Conservation (phyloP, 2,113 vertebrate genomes). For the Petromus typicus region DNA sequence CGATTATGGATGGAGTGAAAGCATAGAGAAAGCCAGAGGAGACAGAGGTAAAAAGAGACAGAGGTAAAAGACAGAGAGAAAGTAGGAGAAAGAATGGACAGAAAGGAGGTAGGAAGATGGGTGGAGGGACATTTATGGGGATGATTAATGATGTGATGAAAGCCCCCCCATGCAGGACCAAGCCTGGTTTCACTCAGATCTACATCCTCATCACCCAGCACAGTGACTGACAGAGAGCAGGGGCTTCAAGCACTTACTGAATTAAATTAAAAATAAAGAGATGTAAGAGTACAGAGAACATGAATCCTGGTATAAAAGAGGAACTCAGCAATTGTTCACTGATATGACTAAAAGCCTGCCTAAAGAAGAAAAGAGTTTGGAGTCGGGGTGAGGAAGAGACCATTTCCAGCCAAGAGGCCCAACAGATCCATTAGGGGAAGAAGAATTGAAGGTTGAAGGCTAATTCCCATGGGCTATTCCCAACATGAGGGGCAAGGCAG, state of each 20-base stretch:
- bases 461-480: background rate
- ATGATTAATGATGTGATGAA: background rate
- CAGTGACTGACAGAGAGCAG: background rate
- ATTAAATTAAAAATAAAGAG: conserved; percentile 3
- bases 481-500: background rate
- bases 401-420: background rate
- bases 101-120: background rate
- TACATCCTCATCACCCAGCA: background rate
- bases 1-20: background rate
- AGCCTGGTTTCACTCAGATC: background rate
- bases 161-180: background rate
- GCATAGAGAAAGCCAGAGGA: background rate
- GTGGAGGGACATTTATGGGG: background rate
- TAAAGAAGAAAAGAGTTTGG: background rate
- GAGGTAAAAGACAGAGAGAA: background rate
- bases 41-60: background rate
- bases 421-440: background rate
- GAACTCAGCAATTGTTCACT: background rate
- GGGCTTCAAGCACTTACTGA: background rate
- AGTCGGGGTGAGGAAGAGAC: background rate
- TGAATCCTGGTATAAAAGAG: background rate
- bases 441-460: background rate
- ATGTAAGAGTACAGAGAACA: background rate
- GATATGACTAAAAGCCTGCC: background rate
- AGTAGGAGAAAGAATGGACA: background rate